Evolutionary conservation across 2,797 vertebrate genomes (phyloP), one percentile per base, ranked within the genome.

Genomic region (Gymnocypris eckloni): DNA sequence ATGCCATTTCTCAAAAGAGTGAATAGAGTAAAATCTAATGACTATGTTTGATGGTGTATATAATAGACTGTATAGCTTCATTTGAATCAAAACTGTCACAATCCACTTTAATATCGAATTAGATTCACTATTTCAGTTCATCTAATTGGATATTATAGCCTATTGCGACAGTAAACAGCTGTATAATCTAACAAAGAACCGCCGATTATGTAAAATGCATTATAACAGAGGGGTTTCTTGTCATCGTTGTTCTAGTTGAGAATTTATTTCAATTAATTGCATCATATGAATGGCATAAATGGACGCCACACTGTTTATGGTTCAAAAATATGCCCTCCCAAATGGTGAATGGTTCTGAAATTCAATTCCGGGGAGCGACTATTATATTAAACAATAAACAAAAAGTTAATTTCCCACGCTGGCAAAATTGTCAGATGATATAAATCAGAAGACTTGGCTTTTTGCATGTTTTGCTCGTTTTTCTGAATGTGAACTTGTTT

Each of bases 381-480:
- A 25, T 45, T 70, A 43, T n/a, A 67, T 82, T 78, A 37, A 33
- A 54, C 45, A 37, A 50, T 43, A 45, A 67, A 50, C 43, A 25
- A 33, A 67, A 66, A 67, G 25, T 80, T 37, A 66, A 67, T 66
- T 80, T 80, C 59, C 61, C 41, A 67, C 18, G 33, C 25, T 66
- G 59, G 25, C 41, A 22, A 67, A 80, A 66, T 50, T 66, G 79
- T 67, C 77, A 79, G 77, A 45, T 39, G 3, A 8, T 37, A 50
- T 80, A 50, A 79, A 50, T 80, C 79, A 80, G 28, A 13, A 25
- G 59, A 66, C 12, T 39, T 52, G 11, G 45, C 61, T 45, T 61
- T 77, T 64, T 64, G 39, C 25, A 52, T 67, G 79, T 25, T 37
- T 6, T 16, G 37, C 6, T 69, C 41, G 61, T 61, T 45, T 52